Evolutionary conservation across 1,140 invertebrate species (phyloP).

Genomic region (Brachionus asplanchnoidis): DNA sequence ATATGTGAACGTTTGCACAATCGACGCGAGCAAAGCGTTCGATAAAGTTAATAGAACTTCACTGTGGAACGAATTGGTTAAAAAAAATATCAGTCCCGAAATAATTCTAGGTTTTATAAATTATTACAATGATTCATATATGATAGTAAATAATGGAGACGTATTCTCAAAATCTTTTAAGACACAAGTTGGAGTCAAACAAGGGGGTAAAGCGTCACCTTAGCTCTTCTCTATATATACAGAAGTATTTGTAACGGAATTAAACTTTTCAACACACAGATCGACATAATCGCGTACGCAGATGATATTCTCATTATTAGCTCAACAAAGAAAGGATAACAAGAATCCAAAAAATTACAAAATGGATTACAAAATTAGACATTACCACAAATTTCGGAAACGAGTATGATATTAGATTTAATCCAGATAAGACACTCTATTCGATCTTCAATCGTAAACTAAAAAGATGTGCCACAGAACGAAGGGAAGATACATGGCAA

Average conservation of each 20-base stretch:
- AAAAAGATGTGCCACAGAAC: neutral
- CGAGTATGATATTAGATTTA: neutral
- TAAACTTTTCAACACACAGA: neutral
- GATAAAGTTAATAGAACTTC: neutral
- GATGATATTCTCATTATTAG: neutral
- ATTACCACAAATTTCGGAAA: neutral
- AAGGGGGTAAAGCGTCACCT: neutral
- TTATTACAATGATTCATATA: neutral
- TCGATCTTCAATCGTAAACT: neutral
- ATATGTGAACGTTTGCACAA: neutral
- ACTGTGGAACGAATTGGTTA: neutral
- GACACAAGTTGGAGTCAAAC: neutral
- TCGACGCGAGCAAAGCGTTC: slow-evolving; percentile 7
- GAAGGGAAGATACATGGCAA: neutral
- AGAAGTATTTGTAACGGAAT: neutral
- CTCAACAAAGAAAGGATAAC: neutral
- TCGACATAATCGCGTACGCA: neutral
- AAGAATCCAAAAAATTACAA: too few relatives aligned
- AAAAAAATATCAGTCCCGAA: neutral
- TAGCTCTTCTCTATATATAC: slow-evolving; percentile 6
- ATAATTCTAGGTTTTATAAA: neutral
- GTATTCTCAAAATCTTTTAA: neutral
- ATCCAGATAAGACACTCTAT: slow-evolving; percentile 4
- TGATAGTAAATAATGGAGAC: neutral
- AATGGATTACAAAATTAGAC: too few relatives aligned